Conservation (phyloP, 2,113 vertebrate genomes). For the Myrmecophaga tridactyla region DNA sequence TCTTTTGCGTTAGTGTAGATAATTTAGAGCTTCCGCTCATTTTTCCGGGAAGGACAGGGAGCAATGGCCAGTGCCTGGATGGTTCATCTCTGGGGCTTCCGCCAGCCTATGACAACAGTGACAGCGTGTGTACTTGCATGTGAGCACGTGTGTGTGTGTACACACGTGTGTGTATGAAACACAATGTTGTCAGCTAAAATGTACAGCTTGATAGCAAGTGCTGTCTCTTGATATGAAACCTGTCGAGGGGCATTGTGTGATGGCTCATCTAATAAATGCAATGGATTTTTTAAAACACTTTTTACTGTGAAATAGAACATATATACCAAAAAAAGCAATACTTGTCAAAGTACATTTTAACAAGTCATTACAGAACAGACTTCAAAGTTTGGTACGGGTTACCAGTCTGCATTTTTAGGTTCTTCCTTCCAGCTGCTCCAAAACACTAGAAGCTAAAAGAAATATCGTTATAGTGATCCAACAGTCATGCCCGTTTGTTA, state of each 20-base stretch:
- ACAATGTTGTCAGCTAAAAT: not conserved
- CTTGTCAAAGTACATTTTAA: too few relatives aligned
- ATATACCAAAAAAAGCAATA: too few relatives aligned
- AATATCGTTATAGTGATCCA: too few relatives aligned
- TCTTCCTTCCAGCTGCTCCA: too few relatives aligned
- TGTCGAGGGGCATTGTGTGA: not conserved
- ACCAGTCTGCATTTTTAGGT: too few relatives aligned
- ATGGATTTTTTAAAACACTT: too few relatives aligned
- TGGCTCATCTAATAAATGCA: conserved; percentile 24
- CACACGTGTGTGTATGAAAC: not conserved
- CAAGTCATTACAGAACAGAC: too few relatives aligned
- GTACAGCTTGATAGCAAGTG: not conserved
- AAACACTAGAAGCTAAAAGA: too few relatives aligned
- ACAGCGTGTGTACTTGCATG: too few relatives aligned
- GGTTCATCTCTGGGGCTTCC: not conserved
- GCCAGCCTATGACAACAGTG: not conserved
- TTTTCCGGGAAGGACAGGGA: not conserved
- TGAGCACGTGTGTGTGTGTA: fast-evolving
- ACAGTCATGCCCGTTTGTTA: too few relatives aligned
- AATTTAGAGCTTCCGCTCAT: not conserved
- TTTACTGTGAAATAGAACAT: too few relatives aligned
- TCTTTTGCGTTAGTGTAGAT: not conserved
- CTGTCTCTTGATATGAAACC: conserved; percentile 39
- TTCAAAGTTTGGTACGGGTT: too few relatives aligned
- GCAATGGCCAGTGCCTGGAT: not conserved